Percentiles rank a stretch among this genome's conserved stretches.
Evolutionary conservation across 2,797 vertebrate species (phyloP).

Genomic region (Sebastes nivosus): DNA sequence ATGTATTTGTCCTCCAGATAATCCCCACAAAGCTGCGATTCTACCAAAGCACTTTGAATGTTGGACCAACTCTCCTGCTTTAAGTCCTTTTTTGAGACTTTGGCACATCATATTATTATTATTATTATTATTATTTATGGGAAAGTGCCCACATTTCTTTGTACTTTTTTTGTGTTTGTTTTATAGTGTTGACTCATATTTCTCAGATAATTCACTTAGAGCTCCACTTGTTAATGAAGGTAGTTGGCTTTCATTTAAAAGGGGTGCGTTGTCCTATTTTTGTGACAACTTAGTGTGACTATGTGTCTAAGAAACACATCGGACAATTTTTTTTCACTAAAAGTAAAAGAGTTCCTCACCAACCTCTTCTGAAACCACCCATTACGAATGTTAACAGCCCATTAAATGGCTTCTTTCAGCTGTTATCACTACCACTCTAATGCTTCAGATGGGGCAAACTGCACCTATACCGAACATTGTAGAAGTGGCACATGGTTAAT

Average conservation of each 20-base stretch:
- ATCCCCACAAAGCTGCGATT: constrained; percentile 52
- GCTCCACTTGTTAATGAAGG: not conserved
- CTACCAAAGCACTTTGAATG: constrained; percentile 2
- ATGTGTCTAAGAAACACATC: not conserved
- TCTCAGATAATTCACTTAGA: not conserved
- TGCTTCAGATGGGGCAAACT: too few relatives aligned
- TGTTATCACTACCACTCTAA: not conserved
- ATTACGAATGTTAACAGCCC: not conserved
- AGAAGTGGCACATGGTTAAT: too few relatives aligned
- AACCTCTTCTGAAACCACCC: not conserved
- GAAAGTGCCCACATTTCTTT: not conserved
- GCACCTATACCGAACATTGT: too few relatives aligned
- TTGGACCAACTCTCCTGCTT: constrained; percentile 19
- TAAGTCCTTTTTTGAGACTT: not conserved
- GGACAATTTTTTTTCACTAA: not conserved
- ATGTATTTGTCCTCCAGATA: constrained; percentile 59
- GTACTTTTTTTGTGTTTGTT: not conserved
- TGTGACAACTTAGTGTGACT: not conserved
- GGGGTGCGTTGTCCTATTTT: not conserved
- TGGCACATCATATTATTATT: not conserved
- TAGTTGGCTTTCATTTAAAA: not conserved
- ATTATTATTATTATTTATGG: not conserved
- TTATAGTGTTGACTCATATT: not conserved
- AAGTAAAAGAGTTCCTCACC: not conserved
- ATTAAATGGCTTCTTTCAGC: not conserved